These are phyloP conservation scores for Anthopleura xanthogrammica DNA, from an alignment of 92 coral and sea anemone species.

Conservation along the genomic window DNA sequence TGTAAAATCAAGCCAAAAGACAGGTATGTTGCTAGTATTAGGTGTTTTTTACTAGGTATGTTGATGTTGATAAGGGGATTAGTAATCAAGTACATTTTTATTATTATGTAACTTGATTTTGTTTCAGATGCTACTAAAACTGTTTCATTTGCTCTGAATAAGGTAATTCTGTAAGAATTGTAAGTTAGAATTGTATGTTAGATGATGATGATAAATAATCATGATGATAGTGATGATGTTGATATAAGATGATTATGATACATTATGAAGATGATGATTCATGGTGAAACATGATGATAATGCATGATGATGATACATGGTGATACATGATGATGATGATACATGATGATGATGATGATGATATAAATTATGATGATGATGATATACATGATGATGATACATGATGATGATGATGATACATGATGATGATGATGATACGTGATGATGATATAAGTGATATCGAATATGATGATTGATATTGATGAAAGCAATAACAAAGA, in stretches of 20 bases:
- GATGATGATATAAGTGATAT: background rate
- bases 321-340: too few relatives aligned
- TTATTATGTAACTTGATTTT: background rate
- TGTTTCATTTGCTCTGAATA: constrained; percentile 58
- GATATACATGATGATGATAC: too few relatives aligned
- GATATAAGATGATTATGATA: background rate
- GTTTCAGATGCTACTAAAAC: constrained; percentile 37
- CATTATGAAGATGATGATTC: too few relatives aligned
- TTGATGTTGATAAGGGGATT: background rate
- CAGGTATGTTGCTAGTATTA: constrained; percentile 24
- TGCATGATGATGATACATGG: too few relatives aligned
- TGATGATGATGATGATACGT: background rate
- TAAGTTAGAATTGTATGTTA: too few relatives aligned
- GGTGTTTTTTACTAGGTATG: background rate
- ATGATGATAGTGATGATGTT: background rate
- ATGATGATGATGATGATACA: too few relatives aligned
- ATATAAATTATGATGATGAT: too few relatives aligned
- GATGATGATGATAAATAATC: background rate
- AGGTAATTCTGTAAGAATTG: constrained; percentile 21
- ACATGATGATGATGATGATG: too few relatives aligned
- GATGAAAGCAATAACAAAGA: too few relatives aligned
- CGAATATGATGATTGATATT: too few relatives aligned
- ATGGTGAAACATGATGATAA: too few relatives aligned
- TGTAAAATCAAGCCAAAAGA: constrained; percentile 32
- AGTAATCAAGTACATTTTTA: background rate